A percentile compares a stretch with the other conserved stretches of the same genome.
phyloP scores from a whole-genome alignment of 53 echinoderm and acorn worm species.

The Stichopus horrens region DNA sequence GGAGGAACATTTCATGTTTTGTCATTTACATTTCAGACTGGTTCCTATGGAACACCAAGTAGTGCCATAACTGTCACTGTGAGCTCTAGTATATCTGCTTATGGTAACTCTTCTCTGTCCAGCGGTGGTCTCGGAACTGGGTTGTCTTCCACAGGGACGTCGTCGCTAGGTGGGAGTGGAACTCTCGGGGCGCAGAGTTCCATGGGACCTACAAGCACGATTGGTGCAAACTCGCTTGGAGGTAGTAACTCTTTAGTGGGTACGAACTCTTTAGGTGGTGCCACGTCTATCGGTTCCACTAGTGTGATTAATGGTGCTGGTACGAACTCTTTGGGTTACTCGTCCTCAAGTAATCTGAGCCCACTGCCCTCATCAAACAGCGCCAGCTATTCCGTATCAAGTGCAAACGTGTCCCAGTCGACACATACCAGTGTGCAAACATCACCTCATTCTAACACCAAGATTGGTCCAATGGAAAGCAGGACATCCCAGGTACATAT shows the following conservation, averaged over 20 bases:
- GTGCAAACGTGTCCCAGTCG: slow-evolving; percentile 66
- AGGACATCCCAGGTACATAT: slow-evolving; percentile 66
- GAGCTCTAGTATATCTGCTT: slow-evolving; percentile 30
- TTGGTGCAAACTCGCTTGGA: slow-evolving; percentile 47
- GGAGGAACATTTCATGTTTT: too few species aligned
- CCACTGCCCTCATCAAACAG: slow-evolving; percentile 52
- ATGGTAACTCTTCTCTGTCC: slow-evolving; percentile 31
- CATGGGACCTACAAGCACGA: slow-evolving; percentile 28
- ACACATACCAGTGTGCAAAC: slow-evolving; percentile 73
- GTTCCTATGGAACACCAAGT: slow-evolving; percentile 42
- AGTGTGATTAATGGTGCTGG: slow-evolving; percentile 46
- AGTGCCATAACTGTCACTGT: slow-evolving; percentile 42
- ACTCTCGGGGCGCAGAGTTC: neutral
- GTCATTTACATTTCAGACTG: neutral
- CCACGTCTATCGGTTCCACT: slow-evolving; percentile 40
- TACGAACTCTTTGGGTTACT: slow-evolving; percentile 34
- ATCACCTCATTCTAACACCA: slow-evolving; percentile 68
- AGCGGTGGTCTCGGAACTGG: slow-evolving; percentile 38
- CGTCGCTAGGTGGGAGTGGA: slow-evolving; percentile 34
- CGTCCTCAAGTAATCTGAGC: slow-evolving; percentile 46
- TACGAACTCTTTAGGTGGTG: slow-evolving; percentile 34
- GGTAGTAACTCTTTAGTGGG: slow-evolving; percentile 56
- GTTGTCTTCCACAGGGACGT: slow-evolving; percentile 16
- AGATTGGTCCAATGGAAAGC: slow-evolving; percentile 73
- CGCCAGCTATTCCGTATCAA: slow-evolving; percentile 41